These are phyloP conservation scores for Potorous gilbertii DNA, from an alignment of 2,797 vertebrate genomes.

Conservation along the genomic window DNA sequence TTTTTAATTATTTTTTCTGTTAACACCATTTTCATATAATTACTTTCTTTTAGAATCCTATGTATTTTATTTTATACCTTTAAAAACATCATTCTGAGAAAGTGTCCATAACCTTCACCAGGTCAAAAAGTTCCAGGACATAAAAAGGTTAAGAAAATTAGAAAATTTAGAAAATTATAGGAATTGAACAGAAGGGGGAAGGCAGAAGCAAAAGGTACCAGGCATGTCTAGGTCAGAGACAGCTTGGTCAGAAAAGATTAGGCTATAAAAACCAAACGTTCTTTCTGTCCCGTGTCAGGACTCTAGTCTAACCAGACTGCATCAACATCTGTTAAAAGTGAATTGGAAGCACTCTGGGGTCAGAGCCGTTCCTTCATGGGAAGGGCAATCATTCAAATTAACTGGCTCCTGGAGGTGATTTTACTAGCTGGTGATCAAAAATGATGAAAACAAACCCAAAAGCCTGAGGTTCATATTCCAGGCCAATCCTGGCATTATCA, in stretches of 20 bases:
- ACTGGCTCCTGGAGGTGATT: not conserved
- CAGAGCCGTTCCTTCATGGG: not conserved
- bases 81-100: not conserved
- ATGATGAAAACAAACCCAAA: not conserved
- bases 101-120: not conserved
- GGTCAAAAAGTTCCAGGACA: not conserved
- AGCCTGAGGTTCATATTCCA: not conserved
- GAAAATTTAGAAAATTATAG: not conserved
- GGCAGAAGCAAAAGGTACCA: not conserved
- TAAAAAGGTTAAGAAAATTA: not conserved
- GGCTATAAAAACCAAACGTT: not conserved
- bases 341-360: not conserved
- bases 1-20: not conserved
- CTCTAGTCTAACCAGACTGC: not conserved
- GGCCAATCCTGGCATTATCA: not conserved
- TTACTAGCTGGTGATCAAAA: not conserved
- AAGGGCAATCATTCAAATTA: not conserved
- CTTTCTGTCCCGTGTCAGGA: not conserved
- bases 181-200: not conserved
- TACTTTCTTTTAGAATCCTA: not conserved
- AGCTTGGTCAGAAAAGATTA: not conserved
- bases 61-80: not conserved
- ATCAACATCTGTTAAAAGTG: not conserved
- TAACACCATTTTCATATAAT: not conserved
- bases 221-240: not conserved